Base-by-base conservation (phyloP, 2,113 vertebrate genomes). In the Dipodomys stephensi region DNA sequence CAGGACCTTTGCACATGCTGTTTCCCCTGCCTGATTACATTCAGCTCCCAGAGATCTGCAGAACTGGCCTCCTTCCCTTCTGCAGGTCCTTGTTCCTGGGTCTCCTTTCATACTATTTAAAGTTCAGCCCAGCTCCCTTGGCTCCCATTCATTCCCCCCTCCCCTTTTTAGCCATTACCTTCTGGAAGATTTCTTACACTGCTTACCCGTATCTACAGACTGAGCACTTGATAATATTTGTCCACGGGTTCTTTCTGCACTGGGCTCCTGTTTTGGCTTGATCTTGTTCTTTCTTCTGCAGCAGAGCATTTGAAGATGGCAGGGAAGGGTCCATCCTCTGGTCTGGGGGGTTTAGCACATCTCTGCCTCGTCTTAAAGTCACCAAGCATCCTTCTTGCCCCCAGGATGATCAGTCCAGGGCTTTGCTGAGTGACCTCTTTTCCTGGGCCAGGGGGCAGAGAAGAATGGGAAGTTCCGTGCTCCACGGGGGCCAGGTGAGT, bases 361-460 rank as follows among this genome's bases (percentile, higher is more conserved):
- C 39, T 39, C 39, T 39, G 39, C 39, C 39, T 39, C 39, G 39
- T 53, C 9, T 53, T 53, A 53, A 53, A 53, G 49, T 53, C 49
- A 53, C 12, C 49, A 53, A 9, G 12, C 49, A 10, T 62, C 35
- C 67, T 3, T 80, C 32, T 46, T 19, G 22, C 4, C n/a, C 57
- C 44, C 49, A 9, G 12, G 49, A 18, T 57, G 3, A 57, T 16
- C 53, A 16, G 53, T 57, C 16, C 15, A 16, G 53, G 53, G 53
- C 53, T 57, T 57, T 13, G 15, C 53, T 4, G 53, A 57, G 53
- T 13, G 15, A 57, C 53, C 53, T 13, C n/a, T 20, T 93, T 87
- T 72, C 35, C 92, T 88, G 79, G 90, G 83, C 71, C n/a, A 73
- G 77, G 6, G 25, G 9, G 28, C 73, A 69, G 79, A 90, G 80